Evolutionary conservation across 2,888 invertebrate species (phyloP), one percentile per base, ranked within the genome.

Genomic region (Mimumesa dahlbomi): DNA sequence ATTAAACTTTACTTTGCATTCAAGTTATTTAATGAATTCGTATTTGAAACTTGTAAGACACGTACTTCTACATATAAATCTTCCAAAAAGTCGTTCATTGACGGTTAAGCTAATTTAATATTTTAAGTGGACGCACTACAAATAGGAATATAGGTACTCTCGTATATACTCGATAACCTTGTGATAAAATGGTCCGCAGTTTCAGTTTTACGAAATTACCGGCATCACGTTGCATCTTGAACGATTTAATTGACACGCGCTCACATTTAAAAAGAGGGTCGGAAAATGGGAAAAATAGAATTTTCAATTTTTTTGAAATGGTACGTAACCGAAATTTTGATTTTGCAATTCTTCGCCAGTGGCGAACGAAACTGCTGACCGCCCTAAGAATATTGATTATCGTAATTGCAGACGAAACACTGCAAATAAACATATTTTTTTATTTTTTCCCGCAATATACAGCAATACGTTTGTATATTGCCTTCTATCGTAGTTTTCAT

Each of bases 111-210:
- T 54, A 36, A 22, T 45, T 54, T 50, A 68, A n/a, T 29, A 54
- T 29, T 14, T 54, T 46, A 58, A 64, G 49, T 40, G 49, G 48
- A 49, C 63, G 48, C 43, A 13, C 58, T 22, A 58, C 53, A 59
- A 56, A 40, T 49, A 58, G 43, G 56, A 69, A 59, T 59, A 25
- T 7, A 25, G 43, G n/a, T 42, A 64, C 54, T 40, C 34, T n/a
- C 52, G 43, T 38, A 38, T 38, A 49, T 46, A 45, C 53, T 64
- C 70, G 29, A 52, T 43, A 61, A 16, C 29, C 31, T 62, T 22
- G 40, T 58, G 57, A 53, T 53, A 58, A 63, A 71, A 57, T 50
- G 45, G 54, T 18, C 43, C 38, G 25, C 58, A 45, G 71, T 57
- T 71, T 71, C 70, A 1, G 36, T 6, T 13, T 19, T 7, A 2